Percentiles rank a stretch among this genome's conserved stretches.
Conservation (phyloP, 2,888 invertebrate species). For the Chorisops tibialis region DNA sequence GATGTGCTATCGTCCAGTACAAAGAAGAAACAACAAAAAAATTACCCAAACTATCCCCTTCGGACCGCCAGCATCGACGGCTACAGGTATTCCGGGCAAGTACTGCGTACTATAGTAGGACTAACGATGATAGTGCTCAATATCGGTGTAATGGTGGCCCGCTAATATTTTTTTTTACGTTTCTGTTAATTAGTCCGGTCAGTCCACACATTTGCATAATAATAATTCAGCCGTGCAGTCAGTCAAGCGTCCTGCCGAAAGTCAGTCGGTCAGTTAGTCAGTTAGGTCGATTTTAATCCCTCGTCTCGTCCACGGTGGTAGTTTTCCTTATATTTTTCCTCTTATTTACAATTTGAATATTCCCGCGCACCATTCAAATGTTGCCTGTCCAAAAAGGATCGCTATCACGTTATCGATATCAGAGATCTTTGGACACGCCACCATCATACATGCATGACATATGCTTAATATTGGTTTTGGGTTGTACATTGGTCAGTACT, state of each 20-base stretch:
- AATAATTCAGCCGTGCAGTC: constrained; percentile 31
- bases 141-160: constrained; percentile 16
- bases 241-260: constrained; percentile 9
- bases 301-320: background rate
- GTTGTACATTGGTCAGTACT: background rate
- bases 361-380: constrained; percentile 22
- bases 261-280: constrained; percentile 15
- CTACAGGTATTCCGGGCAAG: constrained; percentile 6
- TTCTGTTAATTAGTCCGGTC: constrained; percentile 35
- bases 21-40: background rate
- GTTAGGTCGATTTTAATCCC: too few relatives aligned
- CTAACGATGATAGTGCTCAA: constrained; percentile 29
- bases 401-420: constrained; percentile 34
- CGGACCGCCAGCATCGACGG: background rate
- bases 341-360: constrained; percentile 33
- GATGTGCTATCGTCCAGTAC: too few relatives aligned
- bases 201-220: constrained; percentile 36
- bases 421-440: constrained; percentile 33
- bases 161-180: constrained; percentile 29
- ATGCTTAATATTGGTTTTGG: constrained; percentile 27
- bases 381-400: constrained; percentile 23
- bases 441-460: constrained; percentile 33
- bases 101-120: constrained; percentile 8
- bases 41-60: background rate
- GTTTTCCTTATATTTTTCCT: constrained; percentile 16